Conservation (phyloP, 64 coral and sea anemone genomes). For the Stichodactyla mertensii region DNA sequence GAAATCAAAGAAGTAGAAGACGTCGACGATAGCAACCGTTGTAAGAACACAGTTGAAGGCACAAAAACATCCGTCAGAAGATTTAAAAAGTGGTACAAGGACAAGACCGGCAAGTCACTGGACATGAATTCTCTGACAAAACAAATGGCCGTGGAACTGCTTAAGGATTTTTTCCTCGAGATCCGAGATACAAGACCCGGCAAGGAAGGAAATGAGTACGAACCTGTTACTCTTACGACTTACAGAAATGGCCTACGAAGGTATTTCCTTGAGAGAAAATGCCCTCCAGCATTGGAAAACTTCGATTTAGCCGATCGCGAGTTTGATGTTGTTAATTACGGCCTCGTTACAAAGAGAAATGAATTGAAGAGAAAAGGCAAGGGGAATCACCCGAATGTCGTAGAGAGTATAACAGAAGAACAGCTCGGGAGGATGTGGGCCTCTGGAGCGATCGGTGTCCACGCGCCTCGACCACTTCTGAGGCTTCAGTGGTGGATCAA, state of each 20-base stretch:
- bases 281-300: conserved; percentile 89
- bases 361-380: conserved; percentile 98
- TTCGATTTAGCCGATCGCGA: conserved; percentile 98
- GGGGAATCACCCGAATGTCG: conserved; percentile 96
- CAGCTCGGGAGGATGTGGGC: conserved; percentile 99
- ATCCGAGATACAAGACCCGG: conserved; percentile 97
- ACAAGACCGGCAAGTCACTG: conserved; percentile 90
- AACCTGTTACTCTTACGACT: conserved; percentile 95
- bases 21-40: conserved; percentile 89
- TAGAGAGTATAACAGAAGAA: conserved; percentile 96
- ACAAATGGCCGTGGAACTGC: conserved; percentile 73
- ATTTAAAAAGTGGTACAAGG: conserved; percentile 99
- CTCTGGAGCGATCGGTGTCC: conserved; percentile 90
- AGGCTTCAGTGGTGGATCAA: conserved; percentile 98
- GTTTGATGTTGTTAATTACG: conserved; percentile 97
- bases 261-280: conserved; percentile 98
- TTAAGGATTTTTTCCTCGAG: conserved; percentile 99
- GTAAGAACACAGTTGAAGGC: conserved; percentile 98
- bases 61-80: conserved; percentile 97
- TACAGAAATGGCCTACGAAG: conserved; percentile 96
- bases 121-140: conserved; percentile 93
- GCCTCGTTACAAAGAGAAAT: conserved; percentile 92
- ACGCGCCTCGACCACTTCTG: conserved; percentile 81
- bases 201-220: conserved; percentile 98
- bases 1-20: conserved; percentile 89